A percentile compares a stretch with the other conserved stretches of the same genome.
phyloP scores from a whole-genome alignment of 2,888 invertebrate species.

The Troides aeacus region DNA sequence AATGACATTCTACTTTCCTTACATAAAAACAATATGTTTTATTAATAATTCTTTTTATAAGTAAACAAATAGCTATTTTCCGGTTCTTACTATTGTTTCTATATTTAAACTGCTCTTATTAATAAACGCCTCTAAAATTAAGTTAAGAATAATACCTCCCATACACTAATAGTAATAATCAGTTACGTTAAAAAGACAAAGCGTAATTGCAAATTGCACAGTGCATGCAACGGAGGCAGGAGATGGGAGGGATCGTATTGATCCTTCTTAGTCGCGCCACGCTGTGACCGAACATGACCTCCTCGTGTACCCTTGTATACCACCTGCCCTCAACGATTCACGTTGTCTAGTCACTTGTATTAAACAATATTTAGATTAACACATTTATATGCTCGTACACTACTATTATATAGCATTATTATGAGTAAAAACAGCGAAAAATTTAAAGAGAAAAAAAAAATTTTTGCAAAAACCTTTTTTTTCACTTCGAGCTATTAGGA shows the following conservation, averaged over 20 bases:
- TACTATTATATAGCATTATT: too few species aligned
- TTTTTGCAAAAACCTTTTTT: too few species aligned
- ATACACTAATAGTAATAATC: neutral
- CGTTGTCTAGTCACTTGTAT: conserved; percentile 25
- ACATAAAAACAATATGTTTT: neutral
- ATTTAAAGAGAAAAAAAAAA: too few species aligned
- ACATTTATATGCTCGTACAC: too few species aligned
- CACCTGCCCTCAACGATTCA: conserved; percentile 39
- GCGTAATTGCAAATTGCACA: conserved; percentile 55
- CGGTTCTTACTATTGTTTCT: neutral
- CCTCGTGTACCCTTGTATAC: conserved; percentile 52
- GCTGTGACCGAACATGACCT: conserved; percentile 75
- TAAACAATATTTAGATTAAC: conserved; percentile 1
- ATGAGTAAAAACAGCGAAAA: too few species aligned
- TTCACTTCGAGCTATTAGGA: too few species aligned
- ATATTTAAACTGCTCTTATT: neutral
- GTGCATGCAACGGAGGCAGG: conserved; percentile 38
- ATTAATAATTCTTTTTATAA: neutral
- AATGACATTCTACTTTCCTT: neutral
- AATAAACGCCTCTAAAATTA: neutral
- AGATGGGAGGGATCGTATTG: conserved; percentile 59
- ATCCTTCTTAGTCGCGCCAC: conserved; percentile 70
- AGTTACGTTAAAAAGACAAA: neutral
- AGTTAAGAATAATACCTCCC: neutral
- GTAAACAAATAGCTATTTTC: neutral